Base-by-base conservation (phyloP, 2,797 vertebrate genomes). In the Sitta carolinensis region DNA sequence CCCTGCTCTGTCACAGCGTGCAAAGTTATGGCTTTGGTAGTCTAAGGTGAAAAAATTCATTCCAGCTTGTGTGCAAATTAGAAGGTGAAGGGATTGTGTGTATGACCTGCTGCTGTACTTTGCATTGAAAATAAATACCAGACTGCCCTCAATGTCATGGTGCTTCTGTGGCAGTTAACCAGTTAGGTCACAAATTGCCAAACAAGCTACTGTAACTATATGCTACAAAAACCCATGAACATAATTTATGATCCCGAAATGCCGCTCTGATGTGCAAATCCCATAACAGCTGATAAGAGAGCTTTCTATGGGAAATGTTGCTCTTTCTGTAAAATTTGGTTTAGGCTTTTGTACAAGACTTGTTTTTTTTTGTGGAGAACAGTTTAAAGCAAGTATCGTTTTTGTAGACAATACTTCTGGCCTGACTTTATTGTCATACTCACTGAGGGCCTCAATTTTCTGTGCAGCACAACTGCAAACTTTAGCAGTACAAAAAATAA, bases 1-100 rank as follows among this genome's bases (percentile, higher is more conserved):
- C 51, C 32, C 58, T 13, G 25, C 57, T 68, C 42, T n/a, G 64
- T 21, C 38, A 7, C 4, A 36, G 59, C 0, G 0, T 61, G 19
- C 38, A 50, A 40, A 77, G 62, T 55, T 21, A 36, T 1, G 14
- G 36, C 27, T 75, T 91, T 2, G 2, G 50, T 79, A 55, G 43
- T n/a, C 29, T 15, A 17, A 52, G 40, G 59, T 40, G 67, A 52
- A 84, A 80, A 81, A 55, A 66, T 16, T 21, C 1, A 18, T 84
- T 88, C 40, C 40, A 42, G 21, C 36, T 55, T 22, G 18, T 7
- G 36, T 48, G 47, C 27, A 40, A 13, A n/a, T 61, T 43, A 51
- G 64, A 70, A 83, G 38, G 48, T 55, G 74, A 78, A 64, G 43
- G 22, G 74, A 13, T 40, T 7, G 18, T 54, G 16, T 43, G 29